Percentiles rank a stretch among this genome's conserved stretches.
phyloP scores from a whole-genome alignment of 1,140 invertebrate species.

The Atta colombica region DNA sequence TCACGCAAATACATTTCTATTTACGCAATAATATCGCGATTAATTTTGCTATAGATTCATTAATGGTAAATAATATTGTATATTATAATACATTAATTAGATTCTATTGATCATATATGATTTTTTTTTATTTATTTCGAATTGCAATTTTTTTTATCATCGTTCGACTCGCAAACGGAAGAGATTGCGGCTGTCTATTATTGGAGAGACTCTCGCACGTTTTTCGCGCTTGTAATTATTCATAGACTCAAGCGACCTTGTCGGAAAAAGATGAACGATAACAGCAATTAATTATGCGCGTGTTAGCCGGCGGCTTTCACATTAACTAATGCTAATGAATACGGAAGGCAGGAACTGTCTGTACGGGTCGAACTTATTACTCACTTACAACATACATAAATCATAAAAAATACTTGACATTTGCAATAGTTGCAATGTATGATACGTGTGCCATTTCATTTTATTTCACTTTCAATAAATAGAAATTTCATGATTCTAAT shows the following conservation, averaged over 20 bases:
- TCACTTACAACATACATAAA: conserved; percentile 7
- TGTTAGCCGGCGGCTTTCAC: conserved; percentile 30
- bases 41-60: background rate
- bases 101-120: background rate
- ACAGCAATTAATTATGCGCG: conserved; percentile 49
- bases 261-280: conserved; percentile 41
- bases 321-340: conserved; percentile 55
- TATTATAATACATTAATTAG: background rate
- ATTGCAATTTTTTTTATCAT: background rate
- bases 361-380: conserved; percentile 23
- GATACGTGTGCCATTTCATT: background rate
- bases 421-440: background rate
- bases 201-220: background rate
- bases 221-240: conserved; percentile 40
- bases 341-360: conserved; percentile 24
- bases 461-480: background rate
- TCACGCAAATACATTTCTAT: background rate
- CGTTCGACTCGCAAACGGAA: background rate
- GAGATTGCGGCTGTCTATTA: background rate
- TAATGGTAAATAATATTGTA: background rate
- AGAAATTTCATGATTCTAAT: background rate
- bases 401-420: conserved; percentile 25
- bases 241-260: conserved; percentile 42
- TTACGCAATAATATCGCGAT: background rate
- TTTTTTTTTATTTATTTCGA: background rate